A percentile compares a stretch with the other conserved stretches of the same genome.
Evolutionary conservation across 2,797 vertebrate genomes (phyloP).

Genomic region (Scarus forsteni): DNA sequence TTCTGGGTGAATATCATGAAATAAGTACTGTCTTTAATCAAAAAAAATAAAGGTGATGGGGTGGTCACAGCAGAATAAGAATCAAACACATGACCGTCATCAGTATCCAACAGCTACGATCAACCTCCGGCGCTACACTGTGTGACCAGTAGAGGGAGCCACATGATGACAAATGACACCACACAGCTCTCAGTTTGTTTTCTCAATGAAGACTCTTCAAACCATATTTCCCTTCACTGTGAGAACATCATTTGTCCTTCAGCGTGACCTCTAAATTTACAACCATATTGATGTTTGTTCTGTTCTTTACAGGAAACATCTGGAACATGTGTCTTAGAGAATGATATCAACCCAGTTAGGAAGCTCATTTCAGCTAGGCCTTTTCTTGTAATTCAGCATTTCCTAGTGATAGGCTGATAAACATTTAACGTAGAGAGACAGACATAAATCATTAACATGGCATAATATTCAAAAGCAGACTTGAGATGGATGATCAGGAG

Average conservation of each 20-base stretch:
- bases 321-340: background rate
- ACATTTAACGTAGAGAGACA: no score
- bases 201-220: constrained; percentile 56
- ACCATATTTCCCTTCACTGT: constrained; percentile 45
- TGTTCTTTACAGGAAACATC: background rate
- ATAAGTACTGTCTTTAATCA: no score
- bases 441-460: no score
- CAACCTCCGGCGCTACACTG: background rate
- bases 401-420: no score
- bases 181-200: constrained; percentile 19
- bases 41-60: no score
- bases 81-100: no score
- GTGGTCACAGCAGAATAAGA: no score
- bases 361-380: no score
- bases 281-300: background rate
- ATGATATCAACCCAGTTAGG: background rate
- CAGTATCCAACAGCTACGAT: background rate
- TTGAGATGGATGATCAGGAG: no score
- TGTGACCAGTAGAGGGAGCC: constrained; percentile 70
- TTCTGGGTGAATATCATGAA: no score
- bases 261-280: constrained; percentile 57
- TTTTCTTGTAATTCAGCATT: no score
- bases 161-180: constrained; percentile 28
- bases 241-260: constrained; percentile 33
- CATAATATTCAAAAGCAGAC: no score